Base-by-base conservation (phyloP, 1,140 invertebrate genomes). In the Drosophila ambigua region DNA sequence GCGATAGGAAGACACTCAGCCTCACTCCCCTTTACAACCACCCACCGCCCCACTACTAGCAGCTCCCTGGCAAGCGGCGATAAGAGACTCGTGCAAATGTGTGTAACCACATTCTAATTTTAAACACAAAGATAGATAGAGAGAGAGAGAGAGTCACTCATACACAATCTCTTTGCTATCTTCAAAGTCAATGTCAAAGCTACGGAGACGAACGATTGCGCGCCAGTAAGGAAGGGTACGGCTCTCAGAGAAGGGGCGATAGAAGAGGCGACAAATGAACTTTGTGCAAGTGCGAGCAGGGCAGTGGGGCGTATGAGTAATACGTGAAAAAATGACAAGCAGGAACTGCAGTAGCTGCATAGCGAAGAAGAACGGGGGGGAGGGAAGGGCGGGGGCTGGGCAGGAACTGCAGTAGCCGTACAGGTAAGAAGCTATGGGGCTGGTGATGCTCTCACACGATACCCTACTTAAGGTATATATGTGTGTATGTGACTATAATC, bases 171-270 rank as follows among this genome's bases (percentile, higher is more conserved):
- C 43, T 71, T 71, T 65, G 49, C 69, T 82, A 81, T 81, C 82
- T 78, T 85, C 81, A 85, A 85, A 85, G 81, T 85, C 81, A 85
- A 85, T 80, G 82, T 85, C 82, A 81, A 75, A 85, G 81, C 81
- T 72, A 62, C 67, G 58, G 35, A 39, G 45, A 28, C 11, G 41
- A 35, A 7, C 3, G 35, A 13, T 39, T 39, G 35, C 11, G 31
- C 15, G 15, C 4, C 26, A 20, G 51, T 26, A 2, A 5, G 20
- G 15, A 23, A 5, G 26, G 23, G 20, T 23, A 4, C 5, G 15
- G 8, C 1, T 7, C 5, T 28, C 23, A 7, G 23, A 9, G 44
- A 3, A 11, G 55, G 55, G 28, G 26, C 9, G 16, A 35, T 16
- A 64, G 23, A 35, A 26, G 13, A 55, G 15, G 46, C 31, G 62